Conservation (phyloP, 1,140 invertebrate genomes). For the Bombus breviceps region DNA sequence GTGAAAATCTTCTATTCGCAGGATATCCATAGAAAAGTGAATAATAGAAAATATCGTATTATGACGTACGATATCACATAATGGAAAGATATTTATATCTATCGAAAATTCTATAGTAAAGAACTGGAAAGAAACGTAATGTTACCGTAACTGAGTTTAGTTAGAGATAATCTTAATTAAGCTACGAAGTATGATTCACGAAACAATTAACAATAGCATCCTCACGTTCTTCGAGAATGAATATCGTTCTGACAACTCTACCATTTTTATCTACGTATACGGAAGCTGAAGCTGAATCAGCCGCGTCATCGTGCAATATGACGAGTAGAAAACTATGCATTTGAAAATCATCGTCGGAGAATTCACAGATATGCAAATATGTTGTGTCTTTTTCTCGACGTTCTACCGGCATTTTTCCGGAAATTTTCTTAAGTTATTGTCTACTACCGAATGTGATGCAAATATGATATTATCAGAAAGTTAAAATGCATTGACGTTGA, state of each 20-base stretch:
- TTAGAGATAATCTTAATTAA: too few relatives aligned
- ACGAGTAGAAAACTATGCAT: slow-evolving; percentile 32
- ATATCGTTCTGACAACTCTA: neutral
- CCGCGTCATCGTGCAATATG: slow-evolving; percentile 30
- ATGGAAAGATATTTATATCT: neutral
- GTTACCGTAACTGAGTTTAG: neutral
- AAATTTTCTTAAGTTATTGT: neutral
- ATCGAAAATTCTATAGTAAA: neutral
- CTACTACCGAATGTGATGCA: neutral
- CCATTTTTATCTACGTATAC: slow-evolving; percentile 21
- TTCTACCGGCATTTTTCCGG: neutral
- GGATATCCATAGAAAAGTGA: neutral
- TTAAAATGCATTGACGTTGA: neutral
- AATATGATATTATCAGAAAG: neutral
- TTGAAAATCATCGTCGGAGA: neutral
- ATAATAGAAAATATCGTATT: neutral
- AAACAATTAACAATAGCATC: too few relatives aligned
- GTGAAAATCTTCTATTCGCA: neutral
- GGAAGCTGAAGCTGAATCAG: slow-evolving; percentile 15
- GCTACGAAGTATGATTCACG: too few relatives aligned
- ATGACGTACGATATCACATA: too few relatives aligned
- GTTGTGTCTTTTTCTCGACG: neutral
- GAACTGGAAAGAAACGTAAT: neutral
- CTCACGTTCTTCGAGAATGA: slow-evolving; percentile 12
- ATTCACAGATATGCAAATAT: slow-evolving; percentile 33